A percentile compares a stretch with the other conserved stretches of the same genome.
Conservation (phyloP, 2,113 vertebrate species). For the Acanthochromis polyacanthus region DNA sequence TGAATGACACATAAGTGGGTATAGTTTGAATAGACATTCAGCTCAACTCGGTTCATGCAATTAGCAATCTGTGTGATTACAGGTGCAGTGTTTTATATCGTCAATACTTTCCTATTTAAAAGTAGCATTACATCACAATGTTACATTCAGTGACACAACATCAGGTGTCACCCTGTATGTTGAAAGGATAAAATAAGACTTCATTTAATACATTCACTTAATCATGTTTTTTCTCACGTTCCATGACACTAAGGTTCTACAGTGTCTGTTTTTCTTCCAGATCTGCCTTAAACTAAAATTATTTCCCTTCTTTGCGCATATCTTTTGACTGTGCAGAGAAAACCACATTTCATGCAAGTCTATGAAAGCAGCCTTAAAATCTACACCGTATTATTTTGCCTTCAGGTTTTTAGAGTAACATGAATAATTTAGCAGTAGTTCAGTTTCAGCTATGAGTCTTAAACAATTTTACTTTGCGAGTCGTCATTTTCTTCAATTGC, state of each 20-base stretch:
- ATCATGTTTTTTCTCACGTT: not conserved
- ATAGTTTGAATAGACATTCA: slow-evolving; percentile 5
- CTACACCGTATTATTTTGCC: too few species aligned
- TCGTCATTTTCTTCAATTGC: not conserved
- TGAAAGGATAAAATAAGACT: not conserved
- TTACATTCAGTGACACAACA: not conserved
- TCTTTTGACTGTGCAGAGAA: too few species aligned
- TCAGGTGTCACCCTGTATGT: not conserved
- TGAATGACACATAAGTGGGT: slow-evolving; percentile 32
- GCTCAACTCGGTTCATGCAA: not conserved
- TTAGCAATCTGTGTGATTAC: slow-evolving; percentile 5
- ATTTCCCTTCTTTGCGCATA: too few species aligned
- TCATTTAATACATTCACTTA: not conserved
- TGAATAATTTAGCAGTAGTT: too few species aligned
- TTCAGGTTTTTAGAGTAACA: too few species aligned
- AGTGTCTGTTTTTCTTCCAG: not conserved
- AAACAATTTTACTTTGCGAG: too few species aligned
- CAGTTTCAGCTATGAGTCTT: too few species aligned
- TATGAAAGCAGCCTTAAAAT: too few species aligned
- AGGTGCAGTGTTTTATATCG: slow-evolving; percentile 9
- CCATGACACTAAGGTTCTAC: not conserved
- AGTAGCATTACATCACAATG: not conserved
- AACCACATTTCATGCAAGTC: too few species aligned
- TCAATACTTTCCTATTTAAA: slow-evolving; percentile 1
- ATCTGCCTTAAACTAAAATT: not conserved